These are phyloP conservation scores for Etheostoma spectabile DNA, from an alignment of 2,113 vertebrate species.

Conservation along the genomic window DNA sequence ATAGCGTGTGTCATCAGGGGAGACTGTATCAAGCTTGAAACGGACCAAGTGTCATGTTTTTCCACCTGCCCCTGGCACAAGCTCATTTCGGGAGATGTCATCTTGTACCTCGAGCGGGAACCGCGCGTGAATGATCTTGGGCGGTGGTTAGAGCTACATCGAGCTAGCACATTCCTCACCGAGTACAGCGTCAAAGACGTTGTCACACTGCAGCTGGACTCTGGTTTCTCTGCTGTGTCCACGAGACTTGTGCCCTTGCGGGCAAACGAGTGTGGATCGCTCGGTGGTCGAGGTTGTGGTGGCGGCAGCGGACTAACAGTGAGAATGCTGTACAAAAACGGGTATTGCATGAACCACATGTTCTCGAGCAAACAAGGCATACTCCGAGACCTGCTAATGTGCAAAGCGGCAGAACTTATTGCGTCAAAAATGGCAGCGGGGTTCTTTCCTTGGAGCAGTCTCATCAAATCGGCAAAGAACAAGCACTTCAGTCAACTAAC, in stretches of 20 bases:
- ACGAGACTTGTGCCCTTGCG: too few species aligned
- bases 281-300: too few species aligned
- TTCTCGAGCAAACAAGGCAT: neutral
- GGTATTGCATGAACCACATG: constrained; percentile 30
- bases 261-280: too few species aligned
- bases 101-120: neutral
- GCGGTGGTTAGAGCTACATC: neutral
- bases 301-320: too few species aligned
- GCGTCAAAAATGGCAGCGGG: constrained; percentile 1
- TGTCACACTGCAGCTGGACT: too few species aligned
- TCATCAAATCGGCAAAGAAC: constrained; percentile 14
- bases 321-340: too few species aligned
- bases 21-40: neutral
- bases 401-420: neutral
- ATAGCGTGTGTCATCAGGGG: constrained; percentile 11
- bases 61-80: neutral
- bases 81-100: neutral
- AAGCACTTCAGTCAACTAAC: constrained; percentile 5
- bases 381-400: neutral
- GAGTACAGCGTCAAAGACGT: too few species aligned
- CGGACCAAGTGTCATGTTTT: neutral
- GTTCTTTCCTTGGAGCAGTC: constrained; percentile 17
- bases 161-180: neutral
- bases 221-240: too few species aligned
- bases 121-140: accelerated